Evolutionary conservation across 2,797 vertebrate genomes (phyloP), one percentile per base, ranked within the genome.

Genomic region (Thaleichthys pacificus): DNA sequence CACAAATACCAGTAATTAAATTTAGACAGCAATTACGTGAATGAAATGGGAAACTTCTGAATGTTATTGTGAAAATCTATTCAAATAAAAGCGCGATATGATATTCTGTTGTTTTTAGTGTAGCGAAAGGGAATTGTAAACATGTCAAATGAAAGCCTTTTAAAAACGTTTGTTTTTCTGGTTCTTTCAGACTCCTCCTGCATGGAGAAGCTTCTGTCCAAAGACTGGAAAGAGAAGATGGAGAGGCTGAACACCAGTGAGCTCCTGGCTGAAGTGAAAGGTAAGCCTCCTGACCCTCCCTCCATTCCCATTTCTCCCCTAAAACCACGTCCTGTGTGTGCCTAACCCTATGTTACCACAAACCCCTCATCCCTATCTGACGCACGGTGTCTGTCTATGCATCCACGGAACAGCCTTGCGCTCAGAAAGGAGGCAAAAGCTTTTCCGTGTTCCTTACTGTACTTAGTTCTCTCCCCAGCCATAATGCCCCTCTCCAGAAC

Each of bases 191-290:
- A 96, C 89, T 93, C 94, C 61, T 91, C 94, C 76, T 96, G 95
- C 80, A 93, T 96, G 93, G 95, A 96, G 88, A 96, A 94, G 68
- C 91, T 96, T 75, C 94, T 96, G 86, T 96, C 95, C 80, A 96
- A 95, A 92, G 95, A 96, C 85, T 96, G 95, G 95, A 96, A 96
- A 82, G 95, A 96, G 87, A 96, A 95, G 89, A 96, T 96, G 95
- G 95, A 95, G 87, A 92, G 95, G 88, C 86, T 96, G 82, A 95
- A 96, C 86, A 92, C 95, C 24, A 94, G 93, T 61, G 95, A 96
- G 82, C 93, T 96, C 78, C 91, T 96, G 77, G 94, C 94, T 87
- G 95, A 96, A 90, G 94, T 96, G 82, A 95, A 96, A 96, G 95
- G 95, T 96, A 93, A 70, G 75, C 66, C 71, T 77, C 72, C 17